Percentiles rank a stretch among this genome's conserved stretches.
Evolutionary conservation across 1,140 invertebrate species (phyloP).

Genomic region (Phocides pigmalion): DNA sequence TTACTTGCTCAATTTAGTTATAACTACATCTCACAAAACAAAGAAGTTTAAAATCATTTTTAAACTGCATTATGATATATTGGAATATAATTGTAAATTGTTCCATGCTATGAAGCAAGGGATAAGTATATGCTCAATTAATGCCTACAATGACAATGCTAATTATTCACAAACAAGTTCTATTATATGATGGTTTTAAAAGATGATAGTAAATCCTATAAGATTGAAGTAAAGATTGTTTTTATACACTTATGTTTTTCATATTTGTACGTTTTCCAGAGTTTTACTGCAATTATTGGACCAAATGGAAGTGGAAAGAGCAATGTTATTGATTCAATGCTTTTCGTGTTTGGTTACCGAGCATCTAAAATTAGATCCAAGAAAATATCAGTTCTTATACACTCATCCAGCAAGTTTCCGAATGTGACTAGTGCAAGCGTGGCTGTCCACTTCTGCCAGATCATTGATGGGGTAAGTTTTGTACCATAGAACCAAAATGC

Average conservation of each 20-base stretch:
- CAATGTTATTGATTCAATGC: slow-evolving; percentile 99
- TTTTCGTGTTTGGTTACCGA: slow-evolving; percentile 99
- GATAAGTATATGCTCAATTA: too few relatives aligned
- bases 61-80: too few relatives aligned
- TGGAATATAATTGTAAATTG: too few relatives aligned
- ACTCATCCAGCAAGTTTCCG: slow-evolving; percentile 94
- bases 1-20: not conserved
- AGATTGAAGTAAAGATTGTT: not conserved
- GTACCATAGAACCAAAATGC: too few relatives aligned
- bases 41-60: too few relatives aligned
- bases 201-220: too few relatives aligned
- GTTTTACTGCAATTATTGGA: slow-evolving; percentile 98
- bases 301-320: slow-evolving; percentile 99
- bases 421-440: slow-evolving; percentile 94
- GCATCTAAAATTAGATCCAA: slow-evolving; percentile 98
- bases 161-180: too few relatives aligned
- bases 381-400: slow-evolving; percentile 96
- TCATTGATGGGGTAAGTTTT: slow-evolving; percentile 88
- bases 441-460: slow-evolving; percentile 95
- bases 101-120: too few relatives aligned
- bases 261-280: slow-evolving; percentile 85
- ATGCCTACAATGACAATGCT: too few relatives aligned
- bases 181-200: too few relatives aligned
- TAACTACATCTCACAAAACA: too few relatives aligned
- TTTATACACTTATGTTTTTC: not conserved